phyloP scores from a whole-genome alignment of 2,113 vertebrate species.

The Hippoglossus stenolepis region DNA sequence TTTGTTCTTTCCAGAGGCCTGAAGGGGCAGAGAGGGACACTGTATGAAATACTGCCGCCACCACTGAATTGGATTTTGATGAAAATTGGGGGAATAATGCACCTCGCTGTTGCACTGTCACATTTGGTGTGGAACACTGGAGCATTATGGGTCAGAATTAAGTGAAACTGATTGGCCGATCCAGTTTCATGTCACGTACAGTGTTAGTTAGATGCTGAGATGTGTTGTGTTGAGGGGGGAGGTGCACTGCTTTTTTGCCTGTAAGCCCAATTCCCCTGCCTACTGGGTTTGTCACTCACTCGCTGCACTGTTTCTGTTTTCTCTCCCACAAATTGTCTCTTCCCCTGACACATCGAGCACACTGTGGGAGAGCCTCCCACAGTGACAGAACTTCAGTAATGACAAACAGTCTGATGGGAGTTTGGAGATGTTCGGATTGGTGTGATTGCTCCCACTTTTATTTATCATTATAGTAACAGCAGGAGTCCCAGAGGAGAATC shows the following conservation, averaged over 20 bases:
- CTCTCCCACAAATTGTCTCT: background rate
- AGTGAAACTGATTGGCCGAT: constrained; percentile 10
- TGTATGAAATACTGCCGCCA: background rate
- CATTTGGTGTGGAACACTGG: background rate
- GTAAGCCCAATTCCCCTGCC: background rate
- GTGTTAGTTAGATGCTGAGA: background rate
- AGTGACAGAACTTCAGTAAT: background rate
- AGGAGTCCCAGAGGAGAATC: background rate
- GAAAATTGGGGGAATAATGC: background rate
- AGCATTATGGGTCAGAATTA: constrained; percentile 12
- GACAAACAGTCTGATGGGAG: background rate
- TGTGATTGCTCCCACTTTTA: constrained; percentile 15
- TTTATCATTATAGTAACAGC: constrained; percentile 8
- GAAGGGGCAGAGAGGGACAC: background rate
- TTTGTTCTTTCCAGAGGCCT: background rate
- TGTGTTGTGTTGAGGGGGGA: background rate
- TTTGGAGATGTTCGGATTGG: constrained; percentile 3
- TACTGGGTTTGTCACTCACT: background rate
- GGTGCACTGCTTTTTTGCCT: background rate
- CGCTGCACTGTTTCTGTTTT: constrained; percentile 2
- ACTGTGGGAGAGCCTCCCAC: constrained; percentile 20
- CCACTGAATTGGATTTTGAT: background rate
- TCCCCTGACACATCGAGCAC: background rate
- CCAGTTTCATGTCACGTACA: background rate
- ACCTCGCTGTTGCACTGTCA: background rate